Base-by-base conservation (phyloP, 2,888 invertebrate genomes). In the Pseudanteris insignis region DNA sequence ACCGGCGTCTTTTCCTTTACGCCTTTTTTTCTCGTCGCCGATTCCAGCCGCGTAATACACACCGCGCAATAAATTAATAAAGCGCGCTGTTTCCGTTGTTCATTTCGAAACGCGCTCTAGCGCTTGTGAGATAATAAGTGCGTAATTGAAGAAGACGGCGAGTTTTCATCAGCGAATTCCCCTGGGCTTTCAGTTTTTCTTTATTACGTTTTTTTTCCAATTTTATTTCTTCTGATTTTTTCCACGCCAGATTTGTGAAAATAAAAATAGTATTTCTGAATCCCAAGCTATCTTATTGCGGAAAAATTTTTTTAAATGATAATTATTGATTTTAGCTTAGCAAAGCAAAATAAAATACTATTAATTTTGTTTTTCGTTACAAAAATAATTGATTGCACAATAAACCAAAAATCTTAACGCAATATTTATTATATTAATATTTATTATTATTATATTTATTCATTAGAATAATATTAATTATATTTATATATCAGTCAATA, bases 61-160 rank as follows among this genome's bases (percentile, higher is more conserved):
- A 63, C 50, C 51, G 67, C 62, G 70, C 67, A 70, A 77, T 78
- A 77, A 78, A 77, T 78, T 77, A 76, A 77, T 78, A 76, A 75
- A 77, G 71, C 67, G 64, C 67, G 66, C 66, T 63, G 67, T 69
- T 65, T 67, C 63, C 8, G 70, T 69, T 70, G 70, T 71, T 75
- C 71, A 71, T 73, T 75, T 69, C 61, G 60, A 63, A 67, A 57
- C 64, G 58, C 48, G 40, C 25, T 44, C 43, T 11, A 47, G 9
- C 33, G 36, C n/a, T n/a, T 12, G 65, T 62, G 57, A 66, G 62
- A 68, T 70, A 70, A 70, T 73, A 71, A 72, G 66, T 68, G 70
- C 57, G 66, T 77, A 76, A 78, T 77, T 76, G 76, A 77, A 74
- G 66, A 68, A 64, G 67, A 64, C 60, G 54, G 53, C 60, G 44